phyloP scores from a whole-genome alignment of 2,113 vertebrate genomes.

The Cariama cristata region DNA sequence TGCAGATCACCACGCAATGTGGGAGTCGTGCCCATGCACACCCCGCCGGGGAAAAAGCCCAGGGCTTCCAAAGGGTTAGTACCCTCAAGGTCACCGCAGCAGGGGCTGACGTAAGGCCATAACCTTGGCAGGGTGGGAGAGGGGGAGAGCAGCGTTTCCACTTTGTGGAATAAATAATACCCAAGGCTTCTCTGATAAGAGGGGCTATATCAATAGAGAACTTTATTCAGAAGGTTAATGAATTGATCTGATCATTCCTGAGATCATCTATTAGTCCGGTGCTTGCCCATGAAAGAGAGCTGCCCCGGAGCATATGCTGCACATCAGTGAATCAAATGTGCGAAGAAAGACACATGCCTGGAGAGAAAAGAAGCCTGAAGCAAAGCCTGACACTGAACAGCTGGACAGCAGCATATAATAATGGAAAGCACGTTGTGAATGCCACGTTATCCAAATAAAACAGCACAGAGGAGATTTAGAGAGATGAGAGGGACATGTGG shows the following conservation, averaged over 20 bases:
- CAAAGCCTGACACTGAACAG: conserved; percentile 59
- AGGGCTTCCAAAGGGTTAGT: conserved; percentile 30
- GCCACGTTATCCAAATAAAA: conserved; percentile 32
- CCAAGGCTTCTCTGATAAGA: conserved; percentile 69
- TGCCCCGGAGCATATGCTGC: conserved; percentile 26
- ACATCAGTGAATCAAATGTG: conserved; percentile 37
- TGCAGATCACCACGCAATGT: neutral
- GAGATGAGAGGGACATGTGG: conserved; percentile 49
- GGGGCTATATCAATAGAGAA: conserved; percentile 42
- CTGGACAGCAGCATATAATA: conserved; percentile 58
- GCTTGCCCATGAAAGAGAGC: conserved; percentile 45
- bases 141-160: conserved; percentile 45
- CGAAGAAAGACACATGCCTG: conserved; percentile 48
- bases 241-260: conserved; percentile 62
- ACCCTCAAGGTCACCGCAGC: conserved; percentile 39
- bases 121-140: conserved; percentile 64
- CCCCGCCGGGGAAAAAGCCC: neutral
- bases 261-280: conserved; percentile 60
- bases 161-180: conserved; percentile 66
- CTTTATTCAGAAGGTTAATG: conserved; percentile 64
- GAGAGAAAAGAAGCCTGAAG: conserved; percentile 53
- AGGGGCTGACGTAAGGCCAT: conserved; percentile 54
- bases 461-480: conserved; percentile 37
- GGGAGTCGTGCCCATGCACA: neutral
- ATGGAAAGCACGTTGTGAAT: conserved; percentile 37